Evolutionary conservation across 1,140 invertebrate species (phyloP), one percentile per base, ranked within the genome.

Genomic region (Pachypeltis micranthus): DNA sequence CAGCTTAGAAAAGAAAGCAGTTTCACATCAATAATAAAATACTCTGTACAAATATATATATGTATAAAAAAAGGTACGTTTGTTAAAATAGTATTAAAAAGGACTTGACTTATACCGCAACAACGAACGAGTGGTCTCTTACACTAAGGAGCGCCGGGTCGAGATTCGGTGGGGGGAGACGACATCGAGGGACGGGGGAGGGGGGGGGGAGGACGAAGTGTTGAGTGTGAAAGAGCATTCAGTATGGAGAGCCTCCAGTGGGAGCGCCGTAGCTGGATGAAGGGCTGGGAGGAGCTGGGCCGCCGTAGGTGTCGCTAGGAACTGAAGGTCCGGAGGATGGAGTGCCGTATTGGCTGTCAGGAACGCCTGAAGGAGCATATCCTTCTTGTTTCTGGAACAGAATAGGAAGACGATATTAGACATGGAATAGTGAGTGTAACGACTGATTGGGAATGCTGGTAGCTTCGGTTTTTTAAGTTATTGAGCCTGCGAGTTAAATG

Each of bases 311-410:
- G 63, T 78, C 76, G 3, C 70, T 57, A 1, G 68, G 68, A 1
- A 67, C 68, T 27, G 69, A 68, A 2, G 66, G 66, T 7, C 63
- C 63, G 10, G 67, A 7, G 1, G 69, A 67, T 2, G 77, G 77
- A 29, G 78, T 73, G 23, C 78, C 78, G 63, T 79, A 79, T 55
- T 74, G 74, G n/a, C 70, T 70, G 23, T 68, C 65, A 47, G 70
- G 69, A 19, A 67, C 65, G 7, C 70, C 68, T n/a, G 71, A 72
- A 10, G 70, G 63, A 0, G 70, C 68, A 63, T 73, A 74, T 7
- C 70, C 73, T 69, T 73, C 72, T 67, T 72, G 68, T 66, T 73
- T 72, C 72, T 72, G 68, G 24, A 70, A 70, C 51, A n/a, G n/a
- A n/a, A n/a, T n/a, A n/a, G n/a, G n/a, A n/a, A n/a, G n/a, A n/a